phyloP scores from a whole-genome alignment of 2,888 invertebrate genomes.

The Cyaniris semiargus region DNA sequence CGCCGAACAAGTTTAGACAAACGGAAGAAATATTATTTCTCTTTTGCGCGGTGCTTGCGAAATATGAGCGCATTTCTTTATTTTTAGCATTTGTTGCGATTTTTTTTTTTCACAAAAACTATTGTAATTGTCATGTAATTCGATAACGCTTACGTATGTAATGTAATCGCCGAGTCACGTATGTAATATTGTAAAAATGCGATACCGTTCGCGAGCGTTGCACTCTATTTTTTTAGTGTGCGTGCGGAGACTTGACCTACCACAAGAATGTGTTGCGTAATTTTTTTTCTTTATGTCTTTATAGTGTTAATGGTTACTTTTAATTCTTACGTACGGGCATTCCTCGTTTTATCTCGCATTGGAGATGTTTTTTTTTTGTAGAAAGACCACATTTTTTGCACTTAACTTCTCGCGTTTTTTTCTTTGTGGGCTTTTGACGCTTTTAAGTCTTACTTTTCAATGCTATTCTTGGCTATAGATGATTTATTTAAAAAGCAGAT shows the following conservation, averaged over 20 bases:
- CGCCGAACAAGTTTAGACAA: constrained; percentile 78
- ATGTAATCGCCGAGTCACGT: constrained; percentile 27
- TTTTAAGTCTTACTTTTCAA: background rate
- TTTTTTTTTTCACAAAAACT: background rate
- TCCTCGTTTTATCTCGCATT: constrained; percentile 13
- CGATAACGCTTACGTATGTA: background rate
- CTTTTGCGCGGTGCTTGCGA: constrained; percentile 66
- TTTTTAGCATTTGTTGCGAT: background rate
- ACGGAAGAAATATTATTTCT: constrained; percentile 79
- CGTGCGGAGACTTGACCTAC: constrained; percentile 53
- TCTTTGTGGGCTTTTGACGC: background rate
- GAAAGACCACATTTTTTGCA: constrained; percentile 2
- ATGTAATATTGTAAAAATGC: constrained; percentile 53
- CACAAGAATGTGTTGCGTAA: constrained; percentile 59
- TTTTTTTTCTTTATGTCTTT: constrained; percentile 47
- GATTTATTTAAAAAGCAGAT: background rate
- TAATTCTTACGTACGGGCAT: constrained; percentile 12
- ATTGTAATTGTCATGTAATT: constrained; percentile 27
- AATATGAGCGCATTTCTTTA: constrained; percentile 46
- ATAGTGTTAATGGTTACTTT: constrained; percentile 33
- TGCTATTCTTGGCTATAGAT: background rate
- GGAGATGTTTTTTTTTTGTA: background rate
- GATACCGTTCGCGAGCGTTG: constrained; percentile 64
- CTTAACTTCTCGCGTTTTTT: background rate
- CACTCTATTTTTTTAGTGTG: constrained; percentile 50